Base-by-base conservation (phyloP, 2,888 invertebrate genomes). In the Tetranychus piercei region DNA sequence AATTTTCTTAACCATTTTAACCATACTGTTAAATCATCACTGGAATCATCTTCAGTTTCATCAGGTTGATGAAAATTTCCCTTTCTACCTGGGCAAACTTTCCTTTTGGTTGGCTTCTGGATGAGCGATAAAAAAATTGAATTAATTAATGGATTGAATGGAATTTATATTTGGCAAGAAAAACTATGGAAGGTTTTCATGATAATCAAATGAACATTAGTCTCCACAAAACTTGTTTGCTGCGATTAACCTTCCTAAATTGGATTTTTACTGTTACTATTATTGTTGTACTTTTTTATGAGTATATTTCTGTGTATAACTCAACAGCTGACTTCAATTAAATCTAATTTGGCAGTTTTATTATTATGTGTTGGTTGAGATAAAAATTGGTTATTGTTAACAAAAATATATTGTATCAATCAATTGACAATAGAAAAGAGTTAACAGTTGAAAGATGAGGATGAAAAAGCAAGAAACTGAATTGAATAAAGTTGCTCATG, bases 1-100 rank as follows among this genome's bases (percentile, higher is more conserved):
- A 94, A 94, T 87, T 93, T 93, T 84, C 91, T 90, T 83, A 81
- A 78, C 81, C 94, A 94, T 81, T 90, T 88, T 5, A 69, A 69
- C 69, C 69, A 69, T 20, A 20, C 11, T 22, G 69, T 69, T 69
- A 69, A 22, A 23, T 69, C 69, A 9, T 69, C 69, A 23, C 22
- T 22, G 20, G 11, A 1, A 7, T 22, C 20, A 6, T 22, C 69
- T 23, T 23, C 69, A 9, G 20, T 22, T 69, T 69, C 69, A 69
- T 20, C 22, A 4, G 11, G 5, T 11, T 11, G 11, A 9, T 23
- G 6, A 22, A 11, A 69, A 20, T 11, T 18, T 11, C 20, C 11
- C 34, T 11, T 69, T 22, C 22, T 20, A 69, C 69, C 22, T 23
- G 69, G 69, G 23, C 69, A 69, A 11, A 69, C 20, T 69, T 69